phyloP scores from a whole-genome alignment of 23 tunicate genomes.

The Ciona savignyi region DNA sequence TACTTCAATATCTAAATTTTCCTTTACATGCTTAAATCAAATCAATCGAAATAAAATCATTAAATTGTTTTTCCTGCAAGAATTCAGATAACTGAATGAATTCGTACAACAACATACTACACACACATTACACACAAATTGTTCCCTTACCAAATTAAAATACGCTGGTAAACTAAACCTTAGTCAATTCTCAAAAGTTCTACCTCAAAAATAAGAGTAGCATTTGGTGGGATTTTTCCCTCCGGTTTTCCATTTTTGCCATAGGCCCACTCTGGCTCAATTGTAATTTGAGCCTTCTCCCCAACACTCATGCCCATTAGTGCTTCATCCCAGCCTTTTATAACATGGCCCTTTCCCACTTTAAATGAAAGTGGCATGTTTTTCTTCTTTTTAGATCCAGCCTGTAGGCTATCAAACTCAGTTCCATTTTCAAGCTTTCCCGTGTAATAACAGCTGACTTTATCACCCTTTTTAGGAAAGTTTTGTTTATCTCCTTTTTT shows the following conservation, averaged over 20 bases:
- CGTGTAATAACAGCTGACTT: conserved; percentile 60
- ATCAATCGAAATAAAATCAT: too few relatives aligned
- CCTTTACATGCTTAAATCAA: too few relatives aligned
- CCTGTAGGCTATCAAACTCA: conserved; percentile 54
- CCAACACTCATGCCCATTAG: conserved; percentile 66
- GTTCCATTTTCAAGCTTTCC: conserved; percentile 80
- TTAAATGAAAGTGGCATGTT: conserved; percentile 64
- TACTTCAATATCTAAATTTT: too few relatives aligned
- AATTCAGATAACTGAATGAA: too few relatives aligned
- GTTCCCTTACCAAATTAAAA: too few relatives aligned
- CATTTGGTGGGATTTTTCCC: conserved; percentile 72
- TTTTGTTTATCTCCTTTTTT: conserved; percentile 72
- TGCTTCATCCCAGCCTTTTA: conserved; percentile 89
- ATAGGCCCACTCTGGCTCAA: conserved; percentile 87
- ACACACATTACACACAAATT: too few relatives aligned
- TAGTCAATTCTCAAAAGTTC: conserved; percentile 48
- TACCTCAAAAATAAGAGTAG: conserved; percentile 62
- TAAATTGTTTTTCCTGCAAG: too few relatives aligned
- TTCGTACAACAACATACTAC: too few relatives aligned
- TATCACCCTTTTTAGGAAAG: conserved; percentile 74
- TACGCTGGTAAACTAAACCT: too few relatives aligned
- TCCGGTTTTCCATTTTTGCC: conserved; percentile 77
- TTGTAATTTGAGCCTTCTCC: conserved; percentile 60
- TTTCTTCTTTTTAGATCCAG: conserved; percentile 51
- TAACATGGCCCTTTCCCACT: conserved; percentile 74